Percentiles rank a stretch among this genome's conserved stretches.
Conservation (phyloP, 1,140 invertebrate genomes). For the Tribolium castaneum region DNA sequence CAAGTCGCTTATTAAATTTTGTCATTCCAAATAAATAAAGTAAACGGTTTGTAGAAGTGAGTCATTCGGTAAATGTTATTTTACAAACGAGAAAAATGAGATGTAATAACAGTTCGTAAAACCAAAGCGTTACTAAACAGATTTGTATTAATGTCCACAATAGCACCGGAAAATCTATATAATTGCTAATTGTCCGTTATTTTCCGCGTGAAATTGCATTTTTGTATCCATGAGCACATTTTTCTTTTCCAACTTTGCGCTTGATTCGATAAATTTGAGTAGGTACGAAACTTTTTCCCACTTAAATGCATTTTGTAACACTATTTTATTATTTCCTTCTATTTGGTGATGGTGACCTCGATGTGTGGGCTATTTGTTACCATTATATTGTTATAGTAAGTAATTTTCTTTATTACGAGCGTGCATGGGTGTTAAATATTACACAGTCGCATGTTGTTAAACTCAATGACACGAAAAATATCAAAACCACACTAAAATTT, state of each 20-base stretch:
- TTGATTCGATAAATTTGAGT: background rate
- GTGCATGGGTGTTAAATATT: conserved; percentile 27
- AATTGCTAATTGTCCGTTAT: background rate
- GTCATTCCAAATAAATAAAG: background rate
- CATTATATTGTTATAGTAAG: conserved; percentile 43
- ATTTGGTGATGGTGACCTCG: conserved; percentile 42
- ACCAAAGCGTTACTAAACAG: background rate
- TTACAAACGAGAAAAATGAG: background rate
- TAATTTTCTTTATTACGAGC: conserved; percentile 36
- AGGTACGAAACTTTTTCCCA: background rate
- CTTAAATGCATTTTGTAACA: conserved; percentile 29
- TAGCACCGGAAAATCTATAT: background rate
- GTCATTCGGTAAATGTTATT: background rate
- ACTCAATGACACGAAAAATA: conserved; percentile 19
- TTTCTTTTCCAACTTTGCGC: background rate
- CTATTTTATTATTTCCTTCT: conserved; percentile 41
- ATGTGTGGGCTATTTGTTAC: conserved; percentile 35
- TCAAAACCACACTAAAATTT: background rate
- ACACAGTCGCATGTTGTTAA: background rate
- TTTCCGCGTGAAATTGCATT: background rate
- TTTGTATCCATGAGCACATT: background rate
- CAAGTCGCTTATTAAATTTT: background rate
- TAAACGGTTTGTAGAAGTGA: background rate
- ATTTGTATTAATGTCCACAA: too few relatives aligned
- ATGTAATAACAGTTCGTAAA: background rate